Base-by-base conservation (phyloP, 2,888 invertebrate genomes). In the Subacronicta megacephala region DNA sequence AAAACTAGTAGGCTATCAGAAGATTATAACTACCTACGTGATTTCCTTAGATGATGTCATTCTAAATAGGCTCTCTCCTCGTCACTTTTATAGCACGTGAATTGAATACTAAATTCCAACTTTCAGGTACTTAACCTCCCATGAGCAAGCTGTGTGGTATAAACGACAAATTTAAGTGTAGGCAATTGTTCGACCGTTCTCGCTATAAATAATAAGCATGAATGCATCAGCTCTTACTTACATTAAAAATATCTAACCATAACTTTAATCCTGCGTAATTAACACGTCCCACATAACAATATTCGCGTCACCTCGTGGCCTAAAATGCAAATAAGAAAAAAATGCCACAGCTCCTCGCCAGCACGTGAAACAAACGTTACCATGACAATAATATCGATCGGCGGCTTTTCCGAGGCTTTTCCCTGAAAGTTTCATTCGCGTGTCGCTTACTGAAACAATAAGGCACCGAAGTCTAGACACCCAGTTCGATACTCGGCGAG, bases 401-500 rank as follows among this genome's bases (percentile, higher is more conserved):
- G 84, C 87, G 92, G 90, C 90, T 90, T 93, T 93, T 89, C 92
- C 90, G 89, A 92, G 89, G 88, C 89, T 90, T 90, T 83, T 90
- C 83, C 85, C 89, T 90, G 90, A 91, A 90, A 85, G 81, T 82
- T 80, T 81, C 90, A 86, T 82, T 91, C 89, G 92, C 92, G 93
- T 93, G 93, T 85, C 90, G 84, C 82, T 82, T 83, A 77, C 90
- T 90, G 90, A 90, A 91, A 92, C 86, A 81, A 84, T 83, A 82
- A 83, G 86, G 85, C 50, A 80, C 89, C 88, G 85, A 88, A 79
- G 84, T 85, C 85, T 81, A 85, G 85, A 86, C 85, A 56, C 16
- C 29, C 45, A 38, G 51, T 58, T 50, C 58, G 44, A 58, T 62
- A 57, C 46, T 46, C 42, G 41, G 35, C 51, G 41, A 58, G 57